Percentiles rank a stretch among this genome's conserved stretches.
Conservation (phyloP, 1,140 invertebrate genomes). For the Helicorthomorpha holstii region DNA sequence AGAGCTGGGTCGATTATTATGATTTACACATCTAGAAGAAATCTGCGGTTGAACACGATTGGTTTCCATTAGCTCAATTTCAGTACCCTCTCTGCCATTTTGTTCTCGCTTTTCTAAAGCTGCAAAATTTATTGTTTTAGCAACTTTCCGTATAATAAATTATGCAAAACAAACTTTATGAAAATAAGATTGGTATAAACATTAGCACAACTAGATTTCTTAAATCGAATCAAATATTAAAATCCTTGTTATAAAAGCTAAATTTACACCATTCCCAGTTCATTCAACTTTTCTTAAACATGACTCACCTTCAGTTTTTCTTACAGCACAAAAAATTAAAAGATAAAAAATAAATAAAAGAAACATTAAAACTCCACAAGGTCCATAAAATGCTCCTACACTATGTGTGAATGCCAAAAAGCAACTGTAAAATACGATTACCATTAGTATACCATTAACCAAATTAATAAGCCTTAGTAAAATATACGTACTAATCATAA, state of each 20-base stretch:
- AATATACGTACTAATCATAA: conserved; percentile 30
- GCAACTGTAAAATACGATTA: conserved; percentile 45
- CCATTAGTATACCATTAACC: too few relatives aligned
- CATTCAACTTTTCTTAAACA: too few relatives aligned
- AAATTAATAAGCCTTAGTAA: too few relatives aligned
- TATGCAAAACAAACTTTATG: too few relatives aligned
- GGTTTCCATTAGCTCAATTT: conserved; percentile 29
- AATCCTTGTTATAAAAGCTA: too few relatives aligned
- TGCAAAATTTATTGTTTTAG: background rate
- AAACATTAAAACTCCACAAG: conserved; percentile 48
- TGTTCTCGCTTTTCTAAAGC: conserved; percentile 33
- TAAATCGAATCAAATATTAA: too few relatives aligned
- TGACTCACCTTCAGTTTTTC: conserved; percentile 31
- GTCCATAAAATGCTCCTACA: conserved; percentile 60
- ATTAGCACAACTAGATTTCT: too few relatives aligned
- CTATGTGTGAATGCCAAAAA: conserved; percentile 61
- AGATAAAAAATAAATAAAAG: conserved; percentile 55
- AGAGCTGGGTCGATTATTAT: conserved; percentile 18
- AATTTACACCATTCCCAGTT: too few relatives aligned
- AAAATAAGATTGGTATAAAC: too few relatives aligned
- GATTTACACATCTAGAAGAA: conserved; percentile 14
- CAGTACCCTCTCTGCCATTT: conserved; percentile 61
- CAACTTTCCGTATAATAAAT: background rate
- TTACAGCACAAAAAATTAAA: conserved; percentile 48
- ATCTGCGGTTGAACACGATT: conserved; percentile 35